These are phyloP conservation scores for Phoeniculus purpureus DNA, from an alignment of 2,797 vertebrate genomes.

Conservation along the genomic window DNA sequence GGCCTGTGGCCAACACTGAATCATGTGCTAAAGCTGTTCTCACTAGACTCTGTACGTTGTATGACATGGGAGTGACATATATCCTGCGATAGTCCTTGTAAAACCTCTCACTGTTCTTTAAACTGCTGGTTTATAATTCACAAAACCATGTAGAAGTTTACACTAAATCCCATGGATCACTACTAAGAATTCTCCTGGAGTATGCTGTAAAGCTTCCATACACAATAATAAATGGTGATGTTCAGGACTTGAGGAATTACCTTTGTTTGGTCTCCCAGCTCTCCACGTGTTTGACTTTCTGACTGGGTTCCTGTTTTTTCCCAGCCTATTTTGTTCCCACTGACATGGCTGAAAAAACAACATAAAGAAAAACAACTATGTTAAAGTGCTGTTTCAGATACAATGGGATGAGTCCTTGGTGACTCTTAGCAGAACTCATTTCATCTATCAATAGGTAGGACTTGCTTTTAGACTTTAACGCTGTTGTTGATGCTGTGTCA, in stretches of 20 bases:
- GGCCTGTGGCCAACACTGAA: not conserved
- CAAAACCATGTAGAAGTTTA: not conserved
- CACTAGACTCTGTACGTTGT: too few species aligned
- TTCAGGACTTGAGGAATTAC: constrained; percentile 70
- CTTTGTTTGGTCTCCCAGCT: constrained; percentile 87
- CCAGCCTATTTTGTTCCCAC: constrained; percentile 87
- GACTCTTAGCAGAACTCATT: not conserved
- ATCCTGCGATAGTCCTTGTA: not conserved
- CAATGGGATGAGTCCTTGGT: not conserved
- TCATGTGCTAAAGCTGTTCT: not conserved
- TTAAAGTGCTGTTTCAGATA: not conserved
- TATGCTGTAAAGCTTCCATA: not conserved
- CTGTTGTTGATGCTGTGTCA: not conserved
- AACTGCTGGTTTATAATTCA: not conserved
- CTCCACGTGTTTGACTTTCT: constrained; percentile 79
- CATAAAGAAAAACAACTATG: not conserved
- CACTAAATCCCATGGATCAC: not conserved
- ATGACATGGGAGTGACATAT: too few species aligned
- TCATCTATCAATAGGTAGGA: not conserved
- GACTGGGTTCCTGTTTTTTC: constrained; percentile 84
- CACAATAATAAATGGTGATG: not conserved
- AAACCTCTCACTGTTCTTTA: not conserved
- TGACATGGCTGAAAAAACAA: constrained; percentile 83
- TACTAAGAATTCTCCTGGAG: not conserved
- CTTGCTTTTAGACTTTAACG: not conserved